Percentiles rank a stretch among this genome's conserved stretches.
Conservation (phyloP, 2,888 invertebrate species). For the Hyles lineata region DNA sequence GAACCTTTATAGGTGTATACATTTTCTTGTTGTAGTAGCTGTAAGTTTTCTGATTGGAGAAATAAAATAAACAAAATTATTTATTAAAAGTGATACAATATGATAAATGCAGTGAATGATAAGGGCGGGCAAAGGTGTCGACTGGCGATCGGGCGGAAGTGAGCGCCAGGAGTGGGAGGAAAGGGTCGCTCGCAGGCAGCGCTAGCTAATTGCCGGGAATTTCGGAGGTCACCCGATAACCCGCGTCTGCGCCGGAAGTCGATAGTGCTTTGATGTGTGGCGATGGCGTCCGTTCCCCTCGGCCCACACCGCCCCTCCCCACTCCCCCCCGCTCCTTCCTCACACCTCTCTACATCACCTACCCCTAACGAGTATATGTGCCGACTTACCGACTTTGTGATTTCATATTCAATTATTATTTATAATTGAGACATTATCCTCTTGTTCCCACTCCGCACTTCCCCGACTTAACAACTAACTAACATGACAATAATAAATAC, state of each 20-base stretch:
- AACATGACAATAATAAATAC: slow-evolving; percentile 28
- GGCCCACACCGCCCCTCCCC: not conserved
- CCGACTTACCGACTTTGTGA: slow-evolving; percentile 10
- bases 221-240: slow-evolving; percentile 82
- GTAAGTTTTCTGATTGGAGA: too few species aligned
- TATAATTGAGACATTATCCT: slow-evolving; percentile 7
- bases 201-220: slow-evolving; percentile 77
- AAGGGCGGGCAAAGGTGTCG: slow-evolving; percentile 49
- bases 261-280: slow-evolving; percentile 80
- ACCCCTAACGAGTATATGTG: not conserved
- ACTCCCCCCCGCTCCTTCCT: not conserved
- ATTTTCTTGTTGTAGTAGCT: too few species aligned
- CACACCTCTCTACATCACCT: not conserved
- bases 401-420: slow-evolving; percentile 16
- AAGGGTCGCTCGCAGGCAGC: slow-evolving; percentile 56
- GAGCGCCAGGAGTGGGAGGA: slow-evolving; percentile 59
- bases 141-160: slow-evolving; percentile 59
- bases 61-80: too few species aligned
- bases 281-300: slow-evolving; percentile 67
- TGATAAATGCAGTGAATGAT: slow-evolving; percentile 24
- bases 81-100: not conserved
- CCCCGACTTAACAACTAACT: not conserved
- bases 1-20: too few species aligned
- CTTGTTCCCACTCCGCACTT: not conserved
- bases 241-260: slow-evolving; percentile 77